Conservation (phyloP, 2,797 vertebrate species). For the Arremon aurantiirostris region DNA sequence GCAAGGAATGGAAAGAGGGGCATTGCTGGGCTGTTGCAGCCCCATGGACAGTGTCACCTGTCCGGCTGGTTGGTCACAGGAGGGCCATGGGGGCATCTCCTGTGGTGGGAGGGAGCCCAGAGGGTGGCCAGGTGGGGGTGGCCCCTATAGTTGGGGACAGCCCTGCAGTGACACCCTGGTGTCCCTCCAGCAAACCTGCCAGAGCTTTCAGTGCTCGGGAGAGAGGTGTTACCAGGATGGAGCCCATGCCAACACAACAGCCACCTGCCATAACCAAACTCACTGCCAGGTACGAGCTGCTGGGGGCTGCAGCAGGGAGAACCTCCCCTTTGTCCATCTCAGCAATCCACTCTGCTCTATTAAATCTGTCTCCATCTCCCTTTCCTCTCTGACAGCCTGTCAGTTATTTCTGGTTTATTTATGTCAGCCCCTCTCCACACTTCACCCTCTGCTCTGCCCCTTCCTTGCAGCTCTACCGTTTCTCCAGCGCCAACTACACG, state of each 20-base stretch:
- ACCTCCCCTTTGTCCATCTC: not conserved
- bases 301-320: not conserved
- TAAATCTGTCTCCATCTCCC: not conserved
- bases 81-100: not conserved
- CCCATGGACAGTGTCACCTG: rapidly evolving
- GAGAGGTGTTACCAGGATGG: slow-evolving; percentile 28
- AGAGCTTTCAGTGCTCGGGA: slow-evolving; percentile 27
- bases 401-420: not conserved
- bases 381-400: not conserved
- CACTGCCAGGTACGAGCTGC: not conserved
- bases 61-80: rapidly evolving
- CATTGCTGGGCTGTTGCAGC: rapidly evolving
- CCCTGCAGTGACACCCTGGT: not conserved
- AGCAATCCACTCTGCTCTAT: rapidly evolving
- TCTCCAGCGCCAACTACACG: slow-evolving; percentile 55
- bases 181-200: slow-evolving; percentile 14
- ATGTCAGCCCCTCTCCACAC: rapidly evolving
- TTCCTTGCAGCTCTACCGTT: slow-evolving; percentile 69
- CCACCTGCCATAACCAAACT: not conserved
- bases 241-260: not conserved
- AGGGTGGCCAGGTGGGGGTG: rapidly evolving
- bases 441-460: not conserved
- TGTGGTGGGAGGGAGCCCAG: not conserved
- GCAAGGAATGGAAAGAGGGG: not conserved
- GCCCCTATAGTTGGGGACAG: not conserved